Conservation (phyloP, 2,797 vertebrate genomes). For the Eulemur rubriventer region DNA sequence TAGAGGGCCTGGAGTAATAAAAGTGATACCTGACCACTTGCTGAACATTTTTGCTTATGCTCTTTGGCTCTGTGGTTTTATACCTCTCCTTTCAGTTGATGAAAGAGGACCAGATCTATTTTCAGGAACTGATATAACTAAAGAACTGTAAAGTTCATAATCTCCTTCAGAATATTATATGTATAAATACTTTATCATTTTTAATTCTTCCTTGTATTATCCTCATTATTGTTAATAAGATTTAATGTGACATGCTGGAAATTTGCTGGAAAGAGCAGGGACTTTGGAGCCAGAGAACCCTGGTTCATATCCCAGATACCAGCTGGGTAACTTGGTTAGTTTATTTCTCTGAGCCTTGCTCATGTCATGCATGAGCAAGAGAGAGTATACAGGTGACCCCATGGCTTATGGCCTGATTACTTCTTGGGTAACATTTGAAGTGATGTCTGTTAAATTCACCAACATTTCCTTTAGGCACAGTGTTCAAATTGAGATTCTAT, state of each 20-base stretch:
- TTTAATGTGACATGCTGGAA: background rate
- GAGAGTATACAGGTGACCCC: background rate
- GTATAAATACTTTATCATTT: background rate
- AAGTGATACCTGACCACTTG: background rate
- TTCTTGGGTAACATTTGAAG: constrained; percentile 11
- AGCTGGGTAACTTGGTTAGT: background rate
- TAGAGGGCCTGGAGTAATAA: background rate
- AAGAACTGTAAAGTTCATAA: background rate
- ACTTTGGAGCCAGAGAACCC: background rate
- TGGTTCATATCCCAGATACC: background rate
- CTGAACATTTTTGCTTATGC: background rate
- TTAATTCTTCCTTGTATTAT: background rate
- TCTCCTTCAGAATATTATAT: background rate
- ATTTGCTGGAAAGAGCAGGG: background rate
- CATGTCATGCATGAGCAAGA: background rate
- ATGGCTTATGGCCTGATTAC: background rate
- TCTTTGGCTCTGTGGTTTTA: background rate
- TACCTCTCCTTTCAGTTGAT: background rate
- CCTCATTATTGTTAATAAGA: background rate
- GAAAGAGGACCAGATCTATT: background rate
- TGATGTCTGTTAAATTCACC: background rate
- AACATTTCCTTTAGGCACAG: background rate
- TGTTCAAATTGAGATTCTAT: background rate
- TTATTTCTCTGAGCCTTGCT: background rate
- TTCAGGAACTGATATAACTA: background rate